Percentiles rank a stretch among this genome's conserved stretches.
phyloP scores from a whole-genome alignment of 2,113 vertebrate genomes.

The Crotalus horridus region DNA sequence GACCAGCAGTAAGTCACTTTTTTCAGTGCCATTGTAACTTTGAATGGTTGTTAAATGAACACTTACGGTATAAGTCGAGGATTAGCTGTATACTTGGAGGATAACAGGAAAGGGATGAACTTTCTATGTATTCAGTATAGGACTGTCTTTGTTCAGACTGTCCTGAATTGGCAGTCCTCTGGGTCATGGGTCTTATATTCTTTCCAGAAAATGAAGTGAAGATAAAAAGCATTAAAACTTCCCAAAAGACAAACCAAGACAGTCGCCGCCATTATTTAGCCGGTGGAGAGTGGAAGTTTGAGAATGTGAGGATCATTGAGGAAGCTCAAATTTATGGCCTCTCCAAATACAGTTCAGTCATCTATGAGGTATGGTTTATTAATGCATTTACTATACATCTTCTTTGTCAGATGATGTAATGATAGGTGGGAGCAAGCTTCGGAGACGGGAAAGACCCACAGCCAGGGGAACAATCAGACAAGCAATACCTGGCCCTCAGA shows the following conservation, averaged over 20 bases:
- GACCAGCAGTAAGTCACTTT: background rate
- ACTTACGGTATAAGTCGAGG: background rate
- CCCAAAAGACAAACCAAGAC: background rate
- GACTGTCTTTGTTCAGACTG: background rate
- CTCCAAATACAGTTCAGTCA: background rate
- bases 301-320: background rate
- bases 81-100: background rate
- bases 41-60: background rate
- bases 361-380: background rate
- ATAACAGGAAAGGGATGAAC: background rate
- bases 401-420: background rate
- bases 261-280: background rate
- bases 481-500: too few species aligned
- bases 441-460: background rate
- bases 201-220: slow-evolving; percentile 3
- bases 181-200: background rate
- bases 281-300: slow-evolving; percentile 31
- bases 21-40: background rate
- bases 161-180: background rate
- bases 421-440: background rate
- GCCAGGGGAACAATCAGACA: background rate
- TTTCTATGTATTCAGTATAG: background rate
- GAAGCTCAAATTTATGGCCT: rapidly evolving
- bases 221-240: slow-evolving; percentile 1
- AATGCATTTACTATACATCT: background rate